Conservation (phyloP, 1,140 invertebrate species). For the Pseudoatta argentina region DNA sequence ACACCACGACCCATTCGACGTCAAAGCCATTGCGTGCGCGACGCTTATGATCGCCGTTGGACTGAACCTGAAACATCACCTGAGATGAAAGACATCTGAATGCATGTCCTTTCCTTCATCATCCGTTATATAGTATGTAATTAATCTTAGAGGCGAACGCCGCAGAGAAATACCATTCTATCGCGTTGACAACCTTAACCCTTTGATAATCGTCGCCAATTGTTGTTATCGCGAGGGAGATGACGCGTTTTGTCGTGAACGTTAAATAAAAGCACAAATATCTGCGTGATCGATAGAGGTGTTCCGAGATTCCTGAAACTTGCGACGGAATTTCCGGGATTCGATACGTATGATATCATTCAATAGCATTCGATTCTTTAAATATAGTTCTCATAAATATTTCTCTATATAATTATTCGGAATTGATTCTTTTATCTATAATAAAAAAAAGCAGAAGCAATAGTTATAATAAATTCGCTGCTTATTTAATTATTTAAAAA, state of each 20-base stretch:
- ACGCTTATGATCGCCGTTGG: neutral
- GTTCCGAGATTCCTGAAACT: neutral
- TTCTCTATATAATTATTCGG: neutral
- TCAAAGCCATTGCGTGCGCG: slow-evolving; percentile 38
- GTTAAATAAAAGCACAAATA: slow-evolving; percentile 10
- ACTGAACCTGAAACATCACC: neutral
- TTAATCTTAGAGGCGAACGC: neutral
- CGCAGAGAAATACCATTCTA: neutral
- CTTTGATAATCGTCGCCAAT: neutral
- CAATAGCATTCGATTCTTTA: neutral
- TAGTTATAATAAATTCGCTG: neutral
- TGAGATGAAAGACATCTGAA: neutral
- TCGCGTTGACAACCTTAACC: neutral
- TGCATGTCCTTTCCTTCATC: neutral
- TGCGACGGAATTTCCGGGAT: neutral
- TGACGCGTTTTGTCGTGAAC: neutral
- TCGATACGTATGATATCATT: neutral
- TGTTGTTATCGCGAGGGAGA: neutral
- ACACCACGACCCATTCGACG: slow-evolving; percentile 54
- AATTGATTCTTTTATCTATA: neutral
- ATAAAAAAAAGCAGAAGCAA: neutral
- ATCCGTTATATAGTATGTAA: neutral
- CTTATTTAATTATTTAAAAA: neutral
- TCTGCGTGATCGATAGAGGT: slow-evolving; percentile 12
- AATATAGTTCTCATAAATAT: neutral